Evolutionary conservation across 2,113 vertebrate species (phyloP).

Genomic region (Paraplagusia blochii): DNA sequence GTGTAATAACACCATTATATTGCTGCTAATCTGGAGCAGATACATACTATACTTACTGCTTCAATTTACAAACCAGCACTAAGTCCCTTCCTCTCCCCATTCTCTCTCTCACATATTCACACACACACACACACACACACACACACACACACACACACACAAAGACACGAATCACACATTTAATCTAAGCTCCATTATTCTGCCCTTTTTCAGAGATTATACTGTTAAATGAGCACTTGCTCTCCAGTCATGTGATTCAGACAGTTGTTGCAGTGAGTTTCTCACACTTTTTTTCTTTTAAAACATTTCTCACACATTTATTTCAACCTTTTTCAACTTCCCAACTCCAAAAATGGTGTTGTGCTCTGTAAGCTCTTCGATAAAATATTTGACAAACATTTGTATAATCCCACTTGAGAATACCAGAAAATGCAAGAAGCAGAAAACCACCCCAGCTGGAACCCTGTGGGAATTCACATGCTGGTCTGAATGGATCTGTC

Average conservation of each 20-base stretch:
- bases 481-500: no score
- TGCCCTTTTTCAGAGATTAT: constrained; percentile 41
- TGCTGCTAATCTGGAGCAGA: constrained; percentile 45
- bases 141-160: constrained; percentile 27
- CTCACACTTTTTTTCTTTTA: background rate
- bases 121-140: constrained; percentile 27
- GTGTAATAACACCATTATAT: constrained; percentile 23
- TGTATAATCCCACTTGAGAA: background rate
- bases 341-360: background rate
- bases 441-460: no score
- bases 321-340: no score
- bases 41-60: background rate
- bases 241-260: constrained; percentile 25
- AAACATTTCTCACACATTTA: background rate
- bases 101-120: no score
- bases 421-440: background rate
- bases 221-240: constrained; percentile 46
- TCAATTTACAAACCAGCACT: background rate
- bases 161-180: constrained; percentile 14
- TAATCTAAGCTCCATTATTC: constrained; percentile 47
- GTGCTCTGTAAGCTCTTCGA: background rate
- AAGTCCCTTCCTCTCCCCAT: background rate
- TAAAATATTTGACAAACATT: background rate
- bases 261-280: background rate
- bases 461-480: no score